These are phyloP conservation scores for Tipula unca DNA, from an alignment of 2,888 invertebrate species.

Conservation along the genomic window DNA sequence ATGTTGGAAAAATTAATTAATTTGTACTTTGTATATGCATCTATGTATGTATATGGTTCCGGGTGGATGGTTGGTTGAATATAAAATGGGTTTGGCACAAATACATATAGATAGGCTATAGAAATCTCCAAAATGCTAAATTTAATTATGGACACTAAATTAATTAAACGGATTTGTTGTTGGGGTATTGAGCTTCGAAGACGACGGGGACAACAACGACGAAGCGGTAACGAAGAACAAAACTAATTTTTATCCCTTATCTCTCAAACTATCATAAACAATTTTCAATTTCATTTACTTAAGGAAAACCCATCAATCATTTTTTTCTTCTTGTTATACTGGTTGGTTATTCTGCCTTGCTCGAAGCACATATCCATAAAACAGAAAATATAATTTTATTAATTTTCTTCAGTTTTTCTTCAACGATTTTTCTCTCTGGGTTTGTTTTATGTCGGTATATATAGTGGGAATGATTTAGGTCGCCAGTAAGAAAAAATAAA, in stretches of 20 bases:
- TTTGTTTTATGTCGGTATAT: neutral
- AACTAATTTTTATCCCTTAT: neutral
- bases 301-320: neutral
- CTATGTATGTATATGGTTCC: neutral
- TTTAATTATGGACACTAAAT: neutral
- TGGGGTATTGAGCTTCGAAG: neutral
- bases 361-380: neutral
- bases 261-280: neutral
- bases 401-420: neutral
- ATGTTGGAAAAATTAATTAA: neutral
- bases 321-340: neutral
- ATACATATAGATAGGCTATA: neutral
- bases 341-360: neutral
- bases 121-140: neutral
- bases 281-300: constrained; percentile 14
- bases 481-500: neutral
- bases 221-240: neutral
- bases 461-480: neutral
- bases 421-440: neutral
- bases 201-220: neutral
- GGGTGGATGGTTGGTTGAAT: neutral
- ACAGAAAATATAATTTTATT: neutral
- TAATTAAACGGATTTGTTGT: neutral
- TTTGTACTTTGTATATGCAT: too few relatives aligned
- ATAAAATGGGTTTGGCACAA: neutral